Conservation (phyloP, 2,113 vertebrate species). For the Aptenodytes patagonicus region DNA sequence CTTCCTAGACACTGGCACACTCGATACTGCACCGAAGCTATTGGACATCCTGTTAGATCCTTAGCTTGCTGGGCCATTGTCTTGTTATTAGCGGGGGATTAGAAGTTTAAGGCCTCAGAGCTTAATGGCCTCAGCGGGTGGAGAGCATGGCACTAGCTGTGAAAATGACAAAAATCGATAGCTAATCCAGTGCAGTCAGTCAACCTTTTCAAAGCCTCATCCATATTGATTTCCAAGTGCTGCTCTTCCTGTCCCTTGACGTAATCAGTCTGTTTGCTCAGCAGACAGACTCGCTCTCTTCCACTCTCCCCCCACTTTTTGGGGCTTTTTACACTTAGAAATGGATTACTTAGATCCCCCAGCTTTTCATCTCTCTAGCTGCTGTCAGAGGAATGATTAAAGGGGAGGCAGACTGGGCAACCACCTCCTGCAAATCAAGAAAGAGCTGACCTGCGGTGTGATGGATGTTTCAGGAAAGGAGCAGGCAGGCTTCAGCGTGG, state of each 20-base stretch:
- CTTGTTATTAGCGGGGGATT: slow-evolving; percentile 63
- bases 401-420: not conserved
- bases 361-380: slow-evolving; percentile 29
- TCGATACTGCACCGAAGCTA: not conserved
- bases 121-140: slow-evolving; percentile 66
- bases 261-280: slow-evolving; percentile 72
- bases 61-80: slow-evolving; percentile 1
- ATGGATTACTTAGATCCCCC: slow-evolving; percentile 58
- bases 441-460: not conserved
- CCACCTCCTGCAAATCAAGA: slow-evolving; percentile 28
- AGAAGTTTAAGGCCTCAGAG: slow-evolving; percentile 59
- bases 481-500: not conserved
- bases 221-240: slow-evolving; percentile 72
- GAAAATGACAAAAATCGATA: slow-evolving; percentile 79
- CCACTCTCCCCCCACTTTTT: not conserved
- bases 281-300: slow-evolving; percentile 14
- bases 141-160: slow-evolving; percentile 64
- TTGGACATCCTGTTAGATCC: slow-evolving; percentile 23
- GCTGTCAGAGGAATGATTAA: slow-evolving; percentile 36
- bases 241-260: slow-evolving; percentile 71
- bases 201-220: slow-evolving; percentile 78
- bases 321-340: slow-evolving; percentile 31
- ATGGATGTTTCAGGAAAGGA: slow-evolving; percentile 34
- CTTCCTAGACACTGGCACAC: not conserved
- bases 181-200: slow-evolving; percentile 78